Base-by-base conservation (phyloP, 2,113 vertebrate genomes). In the Labeo rohita region DNA sequence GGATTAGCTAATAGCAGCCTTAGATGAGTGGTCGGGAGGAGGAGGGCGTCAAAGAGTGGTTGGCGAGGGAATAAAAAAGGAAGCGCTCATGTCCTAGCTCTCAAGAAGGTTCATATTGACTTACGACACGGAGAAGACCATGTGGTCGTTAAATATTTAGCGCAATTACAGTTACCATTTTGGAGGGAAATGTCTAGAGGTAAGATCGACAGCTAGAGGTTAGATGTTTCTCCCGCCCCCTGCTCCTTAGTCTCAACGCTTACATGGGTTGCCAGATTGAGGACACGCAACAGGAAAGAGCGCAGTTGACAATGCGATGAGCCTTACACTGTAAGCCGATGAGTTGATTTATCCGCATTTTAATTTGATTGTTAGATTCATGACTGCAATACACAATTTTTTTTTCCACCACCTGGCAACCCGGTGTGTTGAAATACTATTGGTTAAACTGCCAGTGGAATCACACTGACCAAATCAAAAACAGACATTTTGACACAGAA, bases 1-100 rank as follows among this genome's bases (percentile, higher is more conserved):
- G 94, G 94, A 94, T 95, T 94, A 95, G 91, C 92, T 94, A 93
- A 94, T 93, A 92, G 92, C 91, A 91, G 92, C 92, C 92, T 83
- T 66, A 90, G 88, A 90, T 84, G 82, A 86, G 84, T 54, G 88
- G 59, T 18, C 28, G 34, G 76, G 36, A 65, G 56, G 72, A 36
- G 79, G 56, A 43, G 65, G 65, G 47, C 23, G 43, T 11, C 39
- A 39, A 65, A 83, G 70, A 77, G 59, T 18, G 49, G 56, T 56
- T 49, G 49, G 16, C 15, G n/a, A 65, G 79, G 75, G 79, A 88
- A 83, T 73, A 88, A 73, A 82, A 36, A 52, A 77, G 1, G 61
- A 68, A 74, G 77, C 4, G 21, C 54, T 54, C 73, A 80, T 47
- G 75, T 85, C 72, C 79, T 85, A 65, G 73, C 80, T 76, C 12